phyloP scores from a whole-genome alignment of 2,797 vertebrate genomes.

The Hypotaenidia okinawae region DNA sequence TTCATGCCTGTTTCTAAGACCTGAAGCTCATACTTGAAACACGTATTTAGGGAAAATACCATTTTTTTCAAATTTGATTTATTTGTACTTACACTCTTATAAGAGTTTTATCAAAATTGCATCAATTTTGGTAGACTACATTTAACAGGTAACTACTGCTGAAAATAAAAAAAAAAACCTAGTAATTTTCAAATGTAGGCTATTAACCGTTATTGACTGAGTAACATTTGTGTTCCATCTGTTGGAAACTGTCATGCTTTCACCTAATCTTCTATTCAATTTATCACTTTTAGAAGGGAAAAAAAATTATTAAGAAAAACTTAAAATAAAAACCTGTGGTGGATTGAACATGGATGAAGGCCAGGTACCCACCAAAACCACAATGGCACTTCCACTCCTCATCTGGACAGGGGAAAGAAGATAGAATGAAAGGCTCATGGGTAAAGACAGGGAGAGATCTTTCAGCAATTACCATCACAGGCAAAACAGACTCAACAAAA shows the following conservation, averaged over 20 bases:
- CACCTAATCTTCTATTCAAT: neutral
- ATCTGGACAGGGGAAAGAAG: no score
- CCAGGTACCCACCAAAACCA: no score
- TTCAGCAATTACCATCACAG: no score
- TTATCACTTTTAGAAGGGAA: neutral
- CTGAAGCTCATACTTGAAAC: neutral
- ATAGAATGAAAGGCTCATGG: no score
- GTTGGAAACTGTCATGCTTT: neutral
- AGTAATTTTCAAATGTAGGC: neutral
- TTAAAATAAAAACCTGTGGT: neutral
- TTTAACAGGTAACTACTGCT: neutral
- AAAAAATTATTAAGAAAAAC: neutral
- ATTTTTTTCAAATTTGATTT: neutral
- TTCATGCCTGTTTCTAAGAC: neutral
- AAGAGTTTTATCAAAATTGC: neutral
- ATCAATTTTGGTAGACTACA: neutral
- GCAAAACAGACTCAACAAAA: no score
- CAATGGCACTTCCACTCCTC: no score
- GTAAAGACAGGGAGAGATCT: no score
- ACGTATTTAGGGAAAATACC: neutral
- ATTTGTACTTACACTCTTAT: neutral
- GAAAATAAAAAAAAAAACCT: fast-evolving
- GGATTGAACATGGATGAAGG: no score
- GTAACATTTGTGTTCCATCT: neutral
- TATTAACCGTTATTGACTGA: neutral